phyloP scores from a whole-genome alignment of 2,888 invertebrate genomes.

The Calliopum simillimum region DNA sequence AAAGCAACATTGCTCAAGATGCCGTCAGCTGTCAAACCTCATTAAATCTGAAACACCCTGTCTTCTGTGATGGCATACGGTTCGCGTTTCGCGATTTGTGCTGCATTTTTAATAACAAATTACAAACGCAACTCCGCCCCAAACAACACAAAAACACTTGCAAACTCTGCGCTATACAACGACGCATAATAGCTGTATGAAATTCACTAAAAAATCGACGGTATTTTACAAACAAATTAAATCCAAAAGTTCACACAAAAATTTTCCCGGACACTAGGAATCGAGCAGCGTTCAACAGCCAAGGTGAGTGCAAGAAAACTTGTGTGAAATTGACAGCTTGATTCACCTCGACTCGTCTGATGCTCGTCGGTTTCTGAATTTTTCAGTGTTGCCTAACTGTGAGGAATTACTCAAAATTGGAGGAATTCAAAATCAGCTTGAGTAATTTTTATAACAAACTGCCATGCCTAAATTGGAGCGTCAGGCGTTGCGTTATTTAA shows the following conservation, averaged over 20 bases:
- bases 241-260: slow-evolving; percentile 7
- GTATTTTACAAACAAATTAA: slow-evolving; percentile 10
- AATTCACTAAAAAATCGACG: slow-evolving; percentile 22
- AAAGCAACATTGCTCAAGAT: neutral
- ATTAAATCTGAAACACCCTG: slow-evolving; percentile 36
- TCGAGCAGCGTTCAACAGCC: slow-evolving; percentile 11
- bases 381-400: no score
- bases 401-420: no score
- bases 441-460: no score
- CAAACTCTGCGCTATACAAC: slow-evolving; percentile 25
- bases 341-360: neutral
- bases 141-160: slow-evolving; percentile 33
- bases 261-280: neutral
- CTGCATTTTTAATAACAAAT: slow-evolving; percentile 36
- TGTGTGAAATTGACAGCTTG: slow-evolving; percentile 23
- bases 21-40: slow-evolving; percentile 23
- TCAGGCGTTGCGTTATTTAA: no score
- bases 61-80: slow-evolving; percentile 46
- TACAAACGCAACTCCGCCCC: slow-evolving; percentile 18
- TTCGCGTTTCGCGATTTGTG: slow-evolving; percentile 47
- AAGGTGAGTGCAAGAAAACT: slow-evolving; percentile 30
- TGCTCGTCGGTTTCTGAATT: no score
- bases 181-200: slow-evolving; percentile 34
- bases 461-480: no score
- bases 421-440: no score